Percentiles rank a stretch among this genome's conserved stretches.
Conservation (phyloP, 2,888 invertebrate genomes). For the Noctua janthe region DNA sequence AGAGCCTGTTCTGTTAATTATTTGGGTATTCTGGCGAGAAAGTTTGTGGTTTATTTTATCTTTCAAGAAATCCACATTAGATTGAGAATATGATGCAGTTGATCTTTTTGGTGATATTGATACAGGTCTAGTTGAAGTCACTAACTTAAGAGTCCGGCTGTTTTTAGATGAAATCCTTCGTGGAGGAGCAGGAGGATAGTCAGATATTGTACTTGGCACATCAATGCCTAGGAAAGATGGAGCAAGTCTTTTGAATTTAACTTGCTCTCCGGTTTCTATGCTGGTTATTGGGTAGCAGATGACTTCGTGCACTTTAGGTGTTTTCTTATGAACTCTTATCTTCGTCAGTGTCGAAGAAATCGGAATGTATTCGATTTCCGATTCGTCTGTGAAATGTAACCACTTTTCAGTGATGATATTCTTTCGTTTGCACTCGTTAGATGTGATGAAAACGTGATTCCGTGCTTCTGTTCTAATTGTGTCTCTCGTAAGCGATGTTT, state of each 20-base stretch:
- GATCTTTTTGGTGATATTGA: conserved; percentile 80
- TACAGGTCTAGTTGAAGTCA: conserved; percentile 88
- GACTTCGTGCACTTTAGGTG: conserved; percentile 88
- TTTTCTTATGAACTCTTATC: conserved; percentile 94
- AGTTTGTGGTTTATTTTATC: conserved; percentile 92
- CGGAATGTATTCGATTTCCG: conserved; percentile 95
- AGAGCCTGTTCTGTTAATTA: conserved; percentile 70
- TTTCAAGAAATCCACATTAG: conserved; percentile 91
- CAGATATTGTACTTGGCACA: conserved; percentile 73
- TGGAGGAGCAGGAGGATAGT: conserved; percentile 93
- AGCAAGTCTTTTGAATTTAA: conserved; percentile 91
- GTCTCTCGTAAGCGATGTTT: conserved; percentile 78
- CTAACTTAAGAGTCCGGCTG: conserved; percentile 92
- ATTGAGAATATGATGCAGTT: conserved; percentile 76
- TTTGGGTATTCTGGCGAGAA: conserved; percentile 87
- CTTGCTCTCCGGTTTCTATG: conserved; percentile 75
- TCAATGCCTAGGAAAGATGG: conserved; percentile 89
- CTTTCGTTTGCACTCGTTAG: conserved; percentile 76
- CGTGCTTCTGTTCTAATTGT: conserved; percentile 82
- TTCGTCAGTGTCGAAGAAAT: conserved; percentile 95
- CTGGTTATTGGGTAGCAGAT: conserved; percentile 91
- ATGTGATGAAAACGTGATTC: conserved; percentile 83
- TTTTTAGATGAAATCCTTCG: conserved; percentile 94
- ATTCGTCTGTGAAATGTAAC: conserved; percentile 92
- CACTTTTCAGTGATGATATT: conserved; percentile 75